Percentiles rank a stretch among this genome's conserved stretches.
Conservation (phyloP, 1,140 invertebrate species). For the Drosophila obscura region DNA sequence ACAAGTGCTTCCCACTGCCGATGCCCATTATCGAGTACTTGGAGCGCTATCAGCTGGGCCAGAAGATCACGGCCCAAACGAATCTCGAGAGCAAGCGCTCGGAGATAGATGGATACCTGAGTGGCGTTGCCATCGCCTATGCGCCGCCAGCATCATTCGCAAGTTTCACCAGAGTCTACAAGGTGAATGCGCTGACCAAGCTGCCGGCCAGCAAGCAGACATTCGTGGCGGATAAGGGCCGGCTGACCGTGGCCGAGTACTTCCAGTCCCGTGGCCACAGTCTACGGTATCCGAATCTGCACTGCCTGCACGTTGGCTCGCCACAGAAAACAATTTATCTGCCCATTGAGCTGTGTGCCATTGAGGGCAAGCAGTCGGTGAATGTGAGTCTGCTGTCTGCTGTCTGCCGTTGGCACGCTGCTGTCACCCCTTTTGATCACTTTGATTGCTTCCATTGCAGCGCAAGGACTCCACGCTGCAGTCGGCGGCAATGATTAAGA, state of each 20-base stretch:
- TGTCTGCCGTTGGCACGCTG: background rate
- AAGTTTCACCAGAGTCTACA: constrained; percentile 73
- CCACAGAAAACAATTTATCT: constrained; percentile 85
- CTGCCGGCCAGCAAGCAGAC: constrained; percentile 58
- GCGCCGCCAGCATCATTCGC: constrained; percentile 55
- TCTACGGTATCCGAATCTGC: constrained; percentile 85
- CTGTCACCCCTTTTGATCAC: background rate
- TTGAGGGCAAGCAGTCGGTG: constrained; percentile 86
- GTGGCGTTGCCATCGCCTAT: constrained; percentile 61
- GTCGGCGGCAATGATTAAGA: constrained; percentile 87
- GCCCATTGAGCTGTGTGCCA: constrained; percentile 87
- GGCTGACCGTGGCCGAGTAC: constrained; percentile 85
- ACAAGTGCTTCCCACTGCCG: constrained; percentile 87
- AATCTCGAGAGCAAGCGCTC: background rate
- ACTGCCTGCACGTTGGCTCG: constrained; percentile 87
- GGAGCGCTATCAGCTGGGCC: background rate
- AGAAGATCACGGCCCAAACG: background rate
- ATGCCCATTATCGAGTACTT: constrained; percentile 84
- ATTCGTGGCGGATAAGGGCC: constrained; percentile 74
- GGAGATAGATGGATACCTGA: constrained; percentile 36
- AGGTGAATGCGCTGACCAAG: constrained; percentile 84
- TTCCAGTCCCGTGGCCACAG: constrained; percentile 67
- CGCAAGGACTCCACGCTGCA: constrained; percentile 85
- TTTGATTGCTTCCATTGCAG: constrained; percentile 24
- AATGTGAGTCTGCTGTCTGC: constrained; percentile 49